A percentile compares a stretch with the other conserved stretches of the same genome.
Evolutionary conservation across 2,113 vertebrate genomes (phyloP).

Genomic region (human): GRCh38 chr3:29797001-29797500

Average conservation of each 20-base stretch:
- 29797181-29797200: not conserved
- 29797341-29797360: not conserved
- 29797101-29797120: not conserved
- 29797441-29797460: not conserved
- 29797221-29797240: not conserved
- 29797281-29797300: not conserved
- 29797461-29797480: not conserved
- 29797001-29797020: not conserved
- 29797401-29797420: not conserved
- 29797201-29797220: not conserved
- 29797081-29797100: not conserved
- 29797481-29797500: not conserved
- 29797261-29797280: not conserved
- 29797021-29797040: not conserved
- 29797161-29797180: not conserved
- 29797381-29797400: not conserved
- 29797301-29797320: not conserved
- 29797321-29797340: not conserved
- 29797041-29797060: not conserved
- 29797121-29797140: not conserved
- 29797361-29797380: not conserved
- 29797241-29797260: not conserved
- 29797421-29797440: not conserved
- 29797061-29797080: not conserved
- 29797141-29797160: not conserved